phyloP scores from a whole-genome alignment of 2,888 invertebrate species.

The Epirrhoe tristata region DNA sequence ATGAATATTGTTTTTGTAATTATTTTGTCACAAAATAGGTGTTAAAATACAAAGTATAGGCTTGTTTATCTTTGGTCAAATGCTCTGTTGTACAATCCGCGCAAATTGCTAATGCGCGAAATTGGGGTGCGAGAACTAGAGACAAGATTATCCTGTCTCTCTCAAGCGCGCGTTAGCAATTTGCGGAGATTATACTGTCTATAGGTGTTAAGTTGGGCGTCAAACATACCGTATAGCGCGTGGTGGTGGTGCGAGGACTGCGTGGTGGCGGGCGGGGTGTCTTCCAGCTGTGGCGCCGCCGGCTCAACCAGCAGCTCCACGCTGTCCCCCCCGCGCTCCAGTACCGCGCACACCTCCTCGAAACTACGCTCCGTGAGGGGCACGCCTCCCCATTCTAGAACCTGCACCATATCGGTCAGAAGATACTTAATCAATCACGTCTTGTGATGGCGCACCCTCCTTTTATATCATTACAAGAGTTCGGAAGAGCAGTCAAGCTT shows the following conservation, averaged over 20 bases:
- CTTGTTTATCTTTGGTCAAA: constrained; percentile 1
- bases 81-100: not conserved
- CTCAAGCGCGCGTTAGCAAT: too few species aligned
- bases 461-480: not conserved
- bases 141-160: too few species aligned
- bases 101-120: too few species aligned
- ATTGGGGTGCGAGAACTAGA: too few species aligned
- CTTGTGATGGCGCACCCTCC: not conserved
- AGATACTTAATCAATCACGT: not conserved
- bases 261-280: constrained; percentile 65
- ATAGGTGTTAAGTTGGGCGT: not conserved
- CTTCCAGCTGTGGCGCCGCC: constrained; percentile 91
- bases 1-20: too few species aligned
- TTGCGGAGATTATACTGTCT: too few species aligned
- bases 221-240: constrained; percentile 84
- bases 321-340: constrained; percentile 94
- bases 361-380: constrained; percentile 96
- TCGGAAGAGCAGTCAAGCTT: not conserved
- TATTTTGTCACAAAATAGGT: not conserved
- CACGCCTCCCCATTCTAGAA: constrained; percentile 96
- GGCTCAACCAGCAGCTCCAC: constrained; percentile 95
- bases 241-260: constrained; percentile 81
- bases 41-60: not conserved
- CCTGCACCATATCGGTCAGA: constrained; percentile 71
- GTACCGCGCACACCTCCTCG: constrained; percentile 96